phyloP scores from a whole-genome alignment of 1,140 invertebrate species.

The Aphis craccivora region DNA sequence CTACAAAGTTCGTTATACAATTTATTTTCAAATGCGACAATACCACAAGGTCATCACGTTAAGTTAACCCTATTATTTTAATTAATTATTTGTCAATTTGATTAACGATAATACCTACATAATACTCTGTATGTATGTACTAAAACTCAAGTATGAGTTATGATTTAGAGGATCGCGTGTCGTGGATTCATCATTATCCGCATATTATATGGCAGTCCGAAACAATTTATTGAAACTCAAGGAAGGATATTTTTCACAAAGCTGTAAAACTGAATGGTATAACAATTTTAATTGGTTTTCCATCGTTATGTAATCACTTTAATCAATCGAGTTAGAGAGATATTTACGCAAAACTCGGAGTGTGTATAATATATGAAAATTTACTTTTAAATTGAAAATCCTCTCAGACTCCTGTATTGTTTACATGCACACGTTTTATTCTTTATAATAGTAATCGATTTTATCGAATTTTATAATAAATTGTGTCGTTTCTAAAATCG shows the following conservation, averaged over 20 bases:
- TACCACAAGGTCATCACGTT: background rate
- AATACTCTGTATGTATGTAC: background rate
- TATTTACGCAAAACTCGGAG: background rate
- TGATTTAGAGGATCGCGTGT: background rate
- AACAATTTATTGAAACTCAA: background rate
- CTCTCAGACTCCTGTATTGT: background rate
- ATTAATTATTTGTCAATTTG: background rate
- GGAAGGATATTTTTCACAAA: background rate
- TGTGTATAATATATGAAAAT: background rate
- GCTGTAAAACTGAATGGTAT: background rate
- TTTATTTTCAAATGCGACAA: background rate
- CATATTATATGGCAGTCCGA: background rate
- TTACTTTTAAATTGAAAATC: background rate
- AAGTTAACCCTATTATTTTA: background rate
- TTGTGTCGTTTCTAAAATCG: background rate
- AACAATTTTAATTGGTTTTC: background rate
- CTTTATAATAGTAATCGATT: background rate
- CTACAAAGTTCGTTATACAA: background rate
- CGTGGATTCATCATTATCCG: background rate
- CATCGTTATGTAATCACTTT: background rate
- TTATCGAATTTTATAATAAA: background rate
- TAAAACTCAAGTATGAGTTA: background rate
- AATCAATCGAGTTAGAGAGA: background rate
- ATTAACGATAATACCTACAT: background rate
- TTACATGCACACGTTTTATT: background rate